These are phyloP conservation scores for Urocitellus parryii DNA, from an alignment of 2,113 vertebrate species.

Conservation along the genomic window DNA sequence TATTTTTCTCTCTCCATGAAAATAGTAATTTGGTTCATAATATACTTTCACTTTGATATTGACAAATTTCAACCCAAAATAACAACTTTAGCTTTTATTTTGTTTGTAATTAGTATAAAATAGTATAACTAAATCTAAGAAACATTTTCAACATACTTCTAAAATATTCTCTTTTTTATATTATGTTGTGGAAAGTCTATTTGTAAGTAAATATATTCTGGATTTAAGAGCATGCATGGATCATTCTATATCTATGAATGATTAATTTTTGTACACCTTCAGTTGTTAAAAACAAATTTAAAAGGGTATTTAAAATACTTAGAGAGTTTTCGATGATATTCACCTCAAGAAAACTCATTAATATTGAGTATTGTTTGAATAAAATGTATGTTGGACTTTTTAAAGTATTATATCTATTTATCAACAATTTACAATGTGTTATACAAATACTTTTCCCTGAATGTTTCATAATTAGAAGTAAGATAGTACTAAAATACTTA, in stretches of 20 bases:
- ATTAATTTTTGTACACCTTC: not conserved
- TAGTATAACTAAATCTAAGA: not conserved
- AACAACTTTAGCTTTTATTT: not conserved
- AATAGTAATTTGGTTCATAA: not conserved
- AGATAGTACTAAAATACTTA: accelerated
- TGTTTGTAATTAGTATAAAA: not conserved
- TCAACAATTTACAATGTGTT: not conserved
- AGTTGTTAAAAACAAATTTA: not conserved
- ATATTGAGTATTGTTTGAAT: not conserved
- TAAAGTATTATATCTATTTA: not conserved
- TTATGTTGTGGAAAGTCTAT: not conserved
- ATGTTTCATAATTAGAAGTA: not conserved
- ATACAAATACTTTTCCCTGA: not conserved
- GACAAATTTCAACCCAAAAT: not conserved
- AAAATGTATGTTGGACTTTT: not conserved
- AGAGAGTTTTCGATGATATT: not conserved
- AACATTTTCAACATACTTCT: not conserved
- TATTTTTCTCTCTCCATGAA: not conserved
- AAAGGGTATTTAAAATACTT: not conserved
- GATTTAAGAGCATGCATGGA: not conserved
- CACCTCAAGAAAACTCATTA: not conserved
- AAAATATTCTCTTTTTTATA: not conserved
- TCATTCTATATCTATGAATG: not conserved
- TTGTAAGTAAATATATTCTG: not conserved
- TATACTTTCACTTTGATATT: not conserved